Conservation (phyloP, 2,797 vertebrate genomes). For the Sebastolobus alascanus region DNA sequence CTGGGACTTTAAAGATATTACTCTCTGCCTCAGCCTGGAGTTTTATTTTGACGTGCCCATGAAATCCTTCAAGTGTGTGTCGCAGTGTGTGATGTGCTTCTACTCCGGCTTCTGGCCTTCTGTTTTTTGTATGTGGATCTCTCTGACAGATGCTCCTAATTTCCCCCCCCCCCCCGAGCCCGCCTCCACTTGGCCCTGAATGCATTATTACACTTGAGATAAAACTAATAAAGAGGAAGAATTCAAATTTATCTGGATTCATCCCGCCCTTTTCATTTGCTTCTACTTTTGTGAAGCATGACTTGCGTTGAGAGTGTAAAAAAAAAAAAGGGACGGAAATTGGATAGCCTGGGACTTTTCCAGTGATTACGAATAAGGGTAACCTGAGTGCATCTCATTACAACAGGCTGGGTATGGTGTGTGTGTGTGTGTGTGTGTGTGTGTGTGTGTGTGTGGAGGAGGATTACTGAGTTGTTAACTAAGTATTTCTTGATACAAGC, state of each 20-base stretch:
- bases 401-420: background rate
- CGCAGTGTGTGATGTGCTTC: slow-evolving; percentile 41
- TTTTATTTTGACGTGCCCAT: slow-evolving; percentile 50
- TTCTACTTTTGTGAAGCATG: slow-evolving; percentile 33
- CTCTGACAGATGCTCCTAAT: slow-evolving; percentile 55
- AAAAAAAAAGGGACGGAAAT: background rate
- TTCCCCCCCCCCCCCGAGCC: background rate
- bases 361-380: slow-evolving; percentile 10
- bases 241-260: slow-evolving; percentile 44
- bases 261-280: slow-evolving; percentile 11
- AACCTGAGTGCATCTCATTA: background rate
- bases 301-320: background rate
- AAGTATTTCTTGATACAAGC: background rate
- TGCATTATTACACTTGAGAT: slow-evolving; percentile 60
- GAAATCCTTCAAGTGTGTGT: slow-evolving; percentile 48
- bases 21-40: background rate
- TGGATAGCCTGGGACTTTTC: slow-evolving; percentile 8
- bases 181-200: slow-evolving; percentile 44
- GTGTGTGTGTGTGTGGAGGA: background rate
- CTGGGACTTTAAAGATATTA: background rate
- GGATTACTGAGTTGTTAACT: background rate
- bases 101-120: slow-evolving; percentile 19
- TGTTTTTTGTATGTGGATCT: slow-evolving; percentile 34
- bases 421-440: background rate
- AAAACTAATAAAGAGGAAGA: slow-evolving; percentile 60